Evolutionary conservation across 2,888 invertebrate species (phyloP), one percentile per base, ranked within the genome.

Genomic region (Esperia sulphurella): DNA sequence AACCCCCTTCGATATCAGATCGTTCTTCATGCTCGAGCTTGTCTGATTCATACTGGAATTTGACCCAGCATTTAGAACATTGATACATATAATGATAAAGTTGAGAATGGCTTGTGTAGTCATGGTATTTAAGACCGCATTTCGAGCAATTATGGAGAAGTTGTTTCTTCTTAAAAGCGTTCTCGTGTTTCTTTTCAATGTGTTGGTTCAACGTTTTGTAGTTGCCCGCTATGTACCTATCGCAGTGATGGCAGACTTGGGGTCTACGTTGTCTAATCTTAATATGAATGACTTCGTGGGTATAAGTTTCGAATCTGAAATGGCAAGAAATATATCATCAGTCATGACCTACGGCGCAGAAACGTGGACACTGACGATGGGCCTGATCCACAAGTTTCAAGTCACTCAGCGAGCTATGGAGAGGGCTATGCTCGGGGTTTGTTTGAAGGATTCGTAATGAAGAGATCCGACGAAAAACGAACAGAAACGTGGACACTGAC

Each of bases 211-310:
- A 31, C 0, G 50, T 50, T 0, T 39, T 42, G 5, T 30, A 43
- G 7, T 55, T 54, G 0, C 63, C 68, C 0, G 57, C 13, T 0
- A 78, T 52, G 45, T 64, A 76, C 8, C 60, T 50, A 7, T 76
- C 72, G 45, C 78, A 78, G 1, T 58, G 41, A 0, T 46, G 43
- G 43, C 79, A 79, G 0, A 69, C 35, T 0, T 50, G 49, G 2
- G 49, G 58, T 1, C 33, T 12, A 0, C 49, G 33, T 6, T 28
- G 43, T 10, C 55, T 55, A 1, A 65, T 35, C 5, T 1, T 31
- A 1, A 75, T 52, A n/a, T 79, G 79, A 0, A 30, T n/a, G 0
- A 58, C 40, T 33, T 79, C 71, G 13, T 79, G 79, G 1, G 61
- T 46, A 8, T 76, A 63, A 0, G 65, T 48, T 0, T 63, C 51